A percentile compares a stretch with the other conserved stretches of the same genome.
phyloP scores from a whole-genome alignment of 1,140 invertebrate genomes.

The Lasaia peninsularis region DNA sequence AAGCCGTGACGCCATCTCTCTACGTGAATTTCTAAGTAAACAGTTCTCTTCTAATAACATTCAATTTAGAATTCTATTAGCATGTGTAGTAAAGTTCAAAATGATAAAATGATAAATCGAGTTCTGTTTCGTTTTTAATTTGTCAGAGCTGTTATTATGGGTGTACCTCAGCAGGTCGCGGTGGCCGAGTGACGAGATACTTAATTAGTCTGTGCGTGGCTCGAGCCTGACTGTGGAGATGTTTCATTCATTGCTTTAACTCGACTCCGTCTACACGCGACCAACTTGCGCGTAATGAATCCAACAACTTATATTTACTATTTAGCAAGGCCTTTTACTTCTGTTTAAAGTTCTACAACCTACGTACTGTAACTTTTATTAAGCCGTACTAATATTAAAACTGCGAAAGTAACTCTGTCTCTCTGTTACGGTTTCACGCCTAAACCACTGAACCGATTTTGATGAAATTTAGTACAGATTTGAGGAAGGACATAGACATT shows the following conservation, averaged over 20 bases:
- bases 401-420: no score
- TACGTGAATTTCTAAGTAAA: constrained; percentile 42
- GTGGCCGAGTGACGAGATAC: constrained; percentile 51
- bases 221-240: constrained; percentile 47
- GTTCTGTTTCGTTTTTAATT: constrained; percentile 40
- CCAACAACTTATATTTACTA: no score
- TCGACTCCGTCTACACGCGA: no score
- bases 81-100: constrained; percentile 28
- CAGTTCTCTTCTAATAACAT: constrained; percentile 25
- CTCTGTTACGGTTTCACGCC: no score
- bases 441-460: no score
- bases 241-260: constrained; percentile 21
- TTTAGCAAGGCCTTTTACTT: no score
- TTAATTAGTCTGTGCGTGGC: constrained; percentile 49
- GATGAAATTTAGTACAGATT: no score
- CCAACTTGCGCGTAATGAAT: neutral
- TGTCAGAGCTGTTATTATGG: constrained; percentile 59
- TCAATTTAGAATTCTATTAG: constrained; percentile 21
- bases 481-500: no score
- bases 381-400: no score
- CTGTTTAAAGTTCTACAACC: no score
- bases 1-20: constrained; percentile 18
- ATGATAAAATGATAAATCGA: constrained; percentile 2
- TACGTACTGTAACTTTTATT: no score
- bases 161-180: constrained; percentile 58